phyloP scores from a whole-genome alignment of 1,140 invertebrate genomes.

The Adoxophyes honmai region DNA sequence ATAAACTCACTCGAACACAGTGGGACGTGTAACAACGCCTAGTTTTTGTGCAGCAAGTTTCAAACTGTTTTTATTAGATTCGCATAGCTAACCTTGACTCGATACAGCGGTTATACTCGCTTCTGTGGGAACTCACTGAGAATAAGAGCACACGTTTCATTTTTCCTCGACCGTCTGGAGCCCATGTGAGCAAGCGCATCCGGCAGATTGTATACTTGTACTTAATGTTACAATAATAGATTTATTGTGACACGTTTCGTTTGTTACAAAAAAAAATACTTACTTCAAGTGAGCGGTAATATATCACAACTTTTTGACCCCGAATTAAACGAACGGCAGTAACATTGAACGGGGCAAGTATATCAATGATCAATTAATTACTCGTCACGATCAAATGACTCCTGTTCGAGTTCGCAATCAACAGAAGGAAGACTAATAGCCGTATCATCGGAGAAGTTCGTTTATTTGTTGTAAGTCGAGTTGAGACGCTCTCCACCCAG shows the following conservation, averaged over 20 bases:
- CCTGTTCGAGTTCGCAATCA: slow-evolving; percentile 40
- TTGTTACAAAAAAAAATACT: too few species aligned
- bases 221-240: neutral
- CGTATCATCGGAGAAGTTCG: slow-evolving; percentile 39
- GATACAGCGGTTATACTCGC: slow-evolving; percentile 39
- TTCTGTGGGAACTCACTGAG: slow-evolving; percentile 56
- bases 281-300: too few species aligned
- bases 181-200: slow-evolving; percentile 64
- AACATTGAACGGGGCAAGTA: neutral
- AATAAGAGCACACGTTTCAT: slow-evolving; percentile 48
- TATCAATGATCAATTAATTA: slow-evolving; percentile 14
- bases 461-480: slow-evolving; percentile 39
- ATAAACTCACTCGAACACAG: slow-evolving; percentile 40
- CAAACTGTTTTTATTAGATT: slow-evolving; percentile 56
- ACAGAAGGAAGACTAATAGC: slow-evolving; percentile 39
- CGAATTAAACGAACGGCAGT: too few species aligned
- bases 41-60: slow-evolving; percentile 39
- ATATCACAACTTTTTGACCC: too few species aligned
- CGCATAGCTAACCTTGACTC: slow-evolving; percentile 57
- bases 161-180: slow-evolving; percentile 52
- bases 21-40: slow-evolving; percentile 37
- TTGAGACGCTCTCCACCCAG: slow-evolving; percentile 55
- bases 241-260: too few species aligned
- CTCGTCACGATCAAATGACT: slow-evolving; percentile 22
- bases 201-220: slow-evolving; percentile 37